Evolutionary conservation across 35 echinoderm and acorn worm genomes (phyloP).

Genomic region (Heliocidaris tuberculata): DNA sequence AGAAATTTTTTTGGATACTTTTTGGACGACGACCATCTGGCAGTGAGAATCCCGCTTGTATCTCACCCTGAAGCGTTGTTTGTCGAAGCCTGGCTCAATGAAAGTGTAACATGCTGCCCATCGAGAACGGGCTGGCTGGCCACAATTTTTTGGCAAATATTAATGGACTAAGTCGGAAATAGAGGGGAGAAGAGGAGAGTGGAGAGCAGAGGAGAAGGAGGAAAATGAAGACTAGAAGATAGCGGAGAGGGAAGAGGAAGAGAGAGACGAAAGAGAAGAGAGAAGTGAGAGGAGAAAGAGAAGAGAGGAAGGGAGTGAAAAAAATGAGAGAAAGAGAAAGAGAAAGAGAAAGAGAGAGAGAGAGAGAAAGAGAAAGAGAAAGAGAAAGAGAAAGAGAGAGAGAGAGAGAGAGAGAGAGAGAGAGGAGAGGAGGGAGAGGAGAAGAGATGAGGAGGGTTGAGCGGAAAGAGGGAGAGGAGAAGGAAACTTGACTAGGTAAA

Average conservation of each 20-base stretch:
- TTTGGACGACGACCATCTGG: neutral
- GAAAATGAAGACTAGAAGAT: neutral
- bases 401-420: no score
- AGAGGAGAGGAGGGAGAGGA: no score
- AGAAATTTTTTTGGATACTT: neutral
- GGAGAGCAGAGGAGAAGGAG: neutral
- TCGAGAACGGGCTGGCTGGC: neutral
- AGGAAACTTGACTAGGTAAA: slow-evolving; percentile 1
- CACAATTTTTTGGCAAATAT: slow-evolving; percentile 33
- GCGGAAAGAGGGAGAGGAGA: neutral
- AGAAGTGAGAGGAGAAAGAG: neutral
- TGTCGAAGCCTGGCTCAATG: slow-evolving; percentile 4
- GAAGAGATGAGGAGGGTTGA: no score
- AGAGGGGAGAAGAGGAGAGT: neutral
- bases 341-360: neutral
- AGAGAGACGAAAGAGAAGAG: neutral
- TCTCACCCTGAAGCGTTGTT: slow-evolving; percentile 7
- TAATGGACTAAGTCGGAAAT: neutral
- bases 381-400: neutral
- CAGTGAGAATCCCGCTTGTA: neutral
- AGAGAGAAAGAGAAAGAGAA: neutral
- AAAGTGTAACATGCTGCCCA: slow-evolving; percentile 42
- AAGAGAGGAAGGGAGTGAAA: neutral
- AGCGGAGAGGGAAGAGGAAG: neutral
- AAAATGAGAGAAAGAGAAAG: no score